A percentile compares a stretch with the other conserved stretches of the same genome.
phyloP scores from a whole-genome alignment of 2,113 vertebrate species.

The Clinocottus analis region DNA sequence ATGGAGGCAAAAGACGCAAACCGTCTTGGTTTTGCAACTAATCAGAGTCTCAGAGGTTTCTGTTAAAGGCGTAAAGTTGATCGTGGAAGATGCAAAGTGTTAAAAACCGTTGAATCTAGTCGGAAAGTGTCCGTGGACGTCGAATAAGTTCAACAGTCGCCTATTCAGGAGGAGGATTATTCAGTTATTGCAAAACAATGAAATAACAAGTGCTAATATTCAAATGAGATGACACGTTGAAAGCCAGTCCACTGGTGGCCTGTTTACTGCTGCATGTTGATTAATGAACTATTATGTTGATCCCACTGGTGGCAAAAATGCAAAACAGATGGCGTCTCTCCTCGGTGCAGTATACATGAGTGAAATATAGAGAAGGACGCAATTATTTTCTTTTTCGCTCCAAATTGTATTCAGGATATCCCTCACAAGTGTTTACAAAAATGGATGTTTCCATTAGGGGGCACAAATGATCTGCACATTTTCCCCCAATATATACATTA shows the following conservation, averaged over 20 bases:
- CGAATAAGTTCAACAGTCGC: background rate
- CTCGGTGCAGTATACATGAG: background rate
- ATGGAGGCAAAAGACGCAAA: background rate
- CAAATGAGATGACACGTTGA: background rate
- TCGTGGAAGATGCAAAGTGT: too few relatives aligned
- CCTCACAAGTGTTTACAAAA: conserved; percentile 6
- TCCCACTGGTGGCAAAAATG: background rate
- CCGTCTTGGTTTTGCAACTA: background rate
- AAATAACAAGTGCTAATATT: background rate
- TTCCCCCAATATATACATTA: background rate
- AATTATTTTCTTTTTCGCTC: conserved; percentile 21
- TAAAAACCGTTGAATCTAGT: background rate
- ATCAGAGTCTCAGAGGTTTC: too few relatives aligned
- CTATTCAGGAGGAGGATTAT: background rate
- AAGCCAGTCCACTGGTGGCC: background rate
- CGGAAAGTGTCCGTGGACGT: background rate
- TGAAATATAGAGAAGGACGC: background rate
- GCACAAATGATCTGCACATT: conserved; percentile 45
- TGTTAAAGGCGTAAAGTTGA: background rate
- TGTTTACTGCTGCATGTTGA: conserved; percentile 14
- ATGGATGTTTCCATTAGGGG: conserved; percentile 54
- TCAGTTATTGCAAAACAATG: background rate
- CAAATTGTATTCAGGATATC: background rate
- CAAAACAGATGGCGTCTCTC: background rate
- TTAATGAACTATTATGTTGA: background rate